Percentiles rank a stretch among this genome's conserved stretches.
Evolutionary conservation across 2,797 vertebrate genomes (phyloP).

Genomic region (Euthynnus affinis): DNA sequence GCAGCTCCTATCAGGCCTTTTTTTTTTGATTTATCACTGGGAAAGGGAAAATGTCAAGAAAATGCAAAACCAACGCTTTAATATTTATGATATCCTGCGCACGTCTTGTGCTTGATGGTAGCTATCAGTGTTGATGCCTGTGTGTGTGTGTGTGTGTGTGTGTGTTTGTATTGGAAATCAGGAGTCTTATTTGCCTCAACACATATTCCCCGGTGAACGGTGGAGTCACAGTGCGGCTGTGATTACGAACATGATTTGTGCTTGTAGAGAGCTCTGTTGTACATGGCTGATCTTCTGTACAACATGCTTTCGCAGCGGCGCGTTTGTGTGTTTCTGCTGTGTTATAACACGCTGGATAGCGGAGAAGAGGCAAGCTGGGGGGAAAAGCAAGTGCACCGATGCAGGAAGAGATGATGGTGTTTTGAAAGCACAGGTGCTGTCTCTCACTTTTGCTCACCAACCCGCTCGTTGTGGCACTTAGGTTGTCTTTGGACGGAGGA

Average conservation of each 20-base stretch:
- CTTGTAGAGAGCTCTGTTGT: conserved; percentile 71
- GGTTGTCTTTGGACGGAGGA: conserved; percentile 38
- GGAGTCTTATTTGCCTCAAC: conserved; percentile 74
- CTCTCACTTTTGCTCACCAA: conserved; percentile 38
- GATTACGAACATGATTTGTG: conserved; percentile 81
- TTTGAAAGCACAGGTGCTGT: conserved; percentile 62
- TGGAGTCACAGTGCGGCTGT: conserved; percentile 74
- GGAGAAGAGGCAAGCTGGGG: conserved; percentile 42
- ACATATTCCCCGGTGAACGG: conserved; percentile 75
- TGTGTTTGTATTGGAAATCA: conserved; percentile 65
- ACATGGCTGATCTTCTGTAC: conserved; percentile 73
- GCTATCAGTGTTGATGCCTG: conserved; percentile 29
- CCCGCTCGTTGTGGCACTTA: conserved; percentile 29
- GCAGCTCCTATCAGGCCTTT: conserved; percentile 74
- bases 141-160: background rate
- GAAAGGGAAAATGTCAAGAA: conserved; percentile 66
- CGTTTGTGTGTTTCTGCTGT: conserved; percentile 64
- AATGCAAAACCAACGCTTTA: conserved; percentile 77
- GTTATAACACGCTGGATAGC: conserved; percentile 48
- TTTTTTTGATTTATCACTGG: conserved; percentile 77
- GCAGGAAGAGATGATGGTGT: conserved; percentile 62
- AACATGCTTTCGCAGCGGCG: conserved; percentile 59
- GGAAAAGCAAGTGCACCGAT: conserved; percentile 61
- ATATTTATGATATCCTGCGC: conserved; percentile 77
- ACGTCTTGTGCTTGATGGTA: conserved; percentile 48